Conservation (phyloP, 2,797 vertebrate species). For the Gobionotothen gibberifrons region DNA sequence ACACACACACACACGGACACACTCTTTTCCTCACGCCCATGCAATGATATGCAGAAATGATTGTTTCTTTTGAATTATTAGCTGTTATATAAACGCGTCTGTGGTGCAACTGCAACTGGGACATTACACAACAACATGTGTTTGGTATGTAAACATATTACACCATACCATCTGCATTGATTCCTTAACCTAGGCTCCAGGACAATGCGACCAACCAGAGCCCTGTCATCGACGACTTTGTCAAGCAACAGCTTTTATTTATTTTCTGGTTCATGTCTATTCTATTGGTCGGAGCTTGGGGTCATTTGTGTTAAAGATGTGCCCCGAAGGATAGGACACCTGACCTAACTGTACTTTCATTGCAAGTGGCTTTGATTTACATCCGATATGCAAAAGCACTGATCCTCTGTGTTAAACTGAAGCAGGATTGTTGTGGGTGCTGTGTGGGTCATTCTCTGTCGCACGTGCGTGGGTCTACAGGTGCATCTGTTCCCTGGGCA, state of each 20-base stretch:
- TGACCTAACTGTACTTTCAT: too few relatives aligned
- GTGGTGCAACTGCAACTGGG: slow-evolving; percentile 22
- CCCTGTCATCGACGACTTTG: too few relatives aligned
- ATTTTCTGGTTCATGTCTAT: too few relatives aligned
- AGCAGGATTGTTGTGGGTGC: neutral
- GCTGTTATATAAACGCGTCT: slow-evolving; percentile 40
- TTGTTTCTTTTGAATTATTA: slow-evolving; percentile 56
- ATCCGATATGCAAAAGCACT: slow-evolving; percentile 21
- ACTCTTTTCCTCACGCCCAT: slow-evolving; percentile 4
- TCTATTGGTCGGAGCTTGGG: too few relatives aligned
- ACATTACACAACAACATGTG: neutral
- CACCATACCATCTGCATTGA: slow-evolving; percentile 35
- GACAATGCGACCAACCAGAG: too few relatives aligned
- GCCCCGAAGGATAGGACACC: too few relatives aligned
- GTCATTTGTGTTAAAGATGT: too few relatives aligned
- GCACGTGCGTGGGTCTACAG: slow-evolving; percentile 33
- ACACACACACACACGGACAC: neutral
- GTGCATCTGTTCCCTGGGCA: slow-evolving; percentile 44
- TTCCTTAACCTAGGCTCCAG: slow-evolving; percentile 18
- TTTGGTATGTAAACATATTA: neutral
- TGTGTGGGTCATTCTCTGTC: slow-evolving; percentile 28
- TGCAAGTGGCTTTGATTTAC: neutral
- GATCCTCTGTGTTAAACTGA: slow-evolving; percentile 21
- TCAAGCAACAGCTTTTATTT: too few relatives aligned
- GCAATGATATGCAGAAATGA: slow-evolving; percentile 39